A percentile compares a stretch with the other conserved stretches of the same genome.
Evolutionary conservation across 1,140 invertebrate species (phyloP).

Genomic region (Calliopsis andreniformis): DNA sequence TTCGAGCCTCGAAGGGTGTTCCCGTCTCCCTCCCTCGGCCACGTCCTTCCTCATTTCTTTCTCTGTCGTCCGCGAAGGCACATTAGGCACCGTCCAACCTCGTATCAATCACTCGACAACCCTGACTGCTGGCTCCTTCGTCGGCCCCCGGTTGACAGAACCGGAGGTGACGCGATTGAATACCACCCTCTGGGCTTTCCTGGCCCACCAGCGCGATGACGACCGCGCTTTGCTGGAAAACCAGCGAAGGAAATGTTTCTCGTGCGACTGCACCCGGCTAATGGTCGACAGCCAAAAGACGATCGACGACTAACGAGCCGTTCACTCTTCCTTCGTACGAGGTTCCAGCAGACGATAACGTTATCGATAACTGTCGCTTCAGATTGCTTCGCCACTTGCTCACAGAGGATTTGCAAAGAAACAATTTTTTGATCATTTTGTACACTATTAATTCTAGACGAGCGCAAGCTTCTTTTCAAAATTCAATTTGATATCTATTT

Average conservation of each 20-base stretch:
- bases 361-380: too few relatives aligned
- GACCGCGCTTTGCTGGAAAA: conserved; percentile 44
- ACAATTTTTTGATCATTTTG: too few relatives aligned
- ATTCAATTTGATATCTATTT: too few relatives aligned
- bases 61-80: conserved; percentile 53
- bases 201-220: conserved; percentile 39
- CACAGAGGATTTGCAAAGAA: too few relatives aligned
- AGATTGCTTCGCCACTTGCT: too few relatives aligned
- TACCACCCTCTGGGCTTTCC: conserved; percentile 58
- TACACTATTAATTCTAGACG: too few relatives aligned
- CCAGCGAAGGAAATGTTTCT: conserved; percentile 43
- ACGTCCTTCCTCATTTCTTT: conserved; percentile 33
- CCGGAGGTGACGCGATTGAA: conserved; percentile 78
- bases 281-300: conserved; percentile 29
- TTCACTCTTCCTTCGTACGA: too few relatives aligned
- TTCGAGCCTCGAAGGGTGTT: conserved; percentile 75
- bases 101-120: conserved; percentile 75
- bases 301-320: conserved; percentile 25
- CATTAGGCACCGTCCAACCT: conserved; percentile 77
- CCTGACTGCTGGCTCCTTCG: conserved; percentile 46
- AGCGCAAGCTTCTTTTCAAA: too few relatives aligned
- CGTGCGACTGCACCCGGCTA: conserved; percentile 38
- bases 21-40: conserved; percentile 53
- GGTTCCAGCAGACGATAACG: too few relatives aligned
- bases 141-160: conserved; percentile 70